Evolutionary conservation across 2,113 vertebrate species (phyloP).

Genomic region (Erythrocercus mccallii): DNA sequence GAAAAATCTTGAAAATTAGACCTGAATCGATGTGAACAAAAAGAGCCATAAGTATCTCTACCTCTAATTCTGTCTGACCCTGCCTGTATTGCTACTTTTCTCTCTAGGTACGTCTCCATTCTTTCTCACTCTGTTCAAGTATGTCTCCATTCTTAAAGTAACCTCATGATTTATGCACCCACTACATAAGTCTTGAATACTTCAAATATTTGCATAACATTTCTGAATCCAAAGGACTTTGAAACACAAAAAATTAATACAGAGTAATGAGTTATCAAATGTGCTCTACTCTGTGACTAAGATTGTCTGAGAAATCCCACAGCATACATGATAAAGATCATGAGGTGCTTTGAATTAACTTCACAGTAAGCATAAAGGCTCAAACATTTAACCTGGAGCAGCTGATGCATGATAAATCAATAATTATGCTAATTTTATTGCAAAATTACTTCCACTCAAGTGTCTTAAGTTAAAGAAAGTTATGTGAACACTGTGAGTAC

Average conservation of each 20-base stretch:
- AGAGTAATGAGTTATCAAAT: not conserved
- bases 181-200: not conserved
- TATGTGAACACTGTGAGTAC: not conserved
- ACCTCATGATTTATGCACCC: not conserved
- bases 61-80: not conserved
- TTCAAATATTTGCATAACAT: not conserved
- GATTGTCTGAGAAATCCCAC: not conserved
- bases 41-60: not conserved
- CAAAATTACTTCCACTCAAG: not conserved
- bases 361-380: not conserved
- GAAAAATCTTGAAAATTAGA: not conserved
- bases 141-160: not conserved
- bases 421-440: slow-evolving; percentile 10
- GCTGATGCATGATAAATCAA: slow-evolving; percentile 4
- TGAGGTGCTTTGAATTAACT: not conserved
- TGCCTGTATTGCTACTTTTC: not conserved
- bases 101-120: not conserved
- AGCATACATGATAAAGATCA: not conserved
- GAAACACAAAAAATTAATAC: not conserved
- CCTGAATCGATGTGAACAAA: not conserved
- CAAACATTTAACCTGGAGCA: slow-evolving; percentile 12
- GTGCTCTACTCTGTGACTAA: not conserved
- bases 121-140: not conserved
- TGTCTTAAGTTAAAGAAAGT: not conserved
- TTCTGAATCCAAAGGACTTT: not conserved